Base-by-base conservation (phyloP, 2,113 vertebrate genomes). In the Candoia aspera region DNA sequence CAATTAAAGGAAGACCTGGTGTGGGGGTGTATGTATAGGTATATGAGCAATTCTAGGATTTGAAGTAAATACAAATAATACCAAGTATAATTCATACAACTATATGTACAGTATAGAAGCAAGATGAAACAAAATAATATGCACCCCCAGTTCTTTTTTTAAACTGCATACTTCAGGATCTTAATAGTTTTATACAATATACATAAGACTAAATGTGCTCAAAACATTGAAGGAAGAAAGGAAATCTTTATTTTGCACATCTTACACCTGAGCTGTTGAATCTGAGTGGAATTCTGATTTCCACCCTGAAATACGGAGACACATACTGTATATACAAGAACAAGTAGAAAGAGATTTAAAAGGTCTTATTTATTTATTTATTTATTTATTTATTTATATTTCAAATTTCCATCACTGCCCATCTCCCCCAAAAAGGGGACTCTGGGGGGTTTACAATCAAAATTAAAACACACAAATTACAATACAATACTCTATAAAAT, bases 341-440 rank as follows among this genome's bases (percentile, higher is more conserved):
- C 26, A 53, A 60, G 29, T 53, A 13, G 84, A 91, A 95, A 94
- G 62, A 0, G 91, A 93, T 6, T 92, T 92, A 96, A 93, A 57
- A 26, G 79, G 95, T 90, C 13, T 87, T 54, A 11, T 90, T 92
- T 91, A 33, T 91, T n/a, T n/a, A n/a, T n/a, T n/a, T n/a, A n/a
- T n/a, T n/a, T n/a, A n/a, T n/a, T n/a, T n/a, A n/a, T n/a, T n/a
- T n/a, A n/a, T n/a, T n/a, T n/a, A n/a, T n/a, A n/a, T n/a, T n/a
- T n/a, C n/a, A n/a, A n/a, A n/a, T n/a, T n/a, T n/a, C n/a, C n/a
- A n/a, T n/a, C n/a, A n/a, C n/a, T n/a, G n/a, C n/a, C n/a, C n/a
- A n/a, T n/a, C n/a, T n/a, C n/a, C n/a, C n/a, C n/a, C n/a, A n/a
- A n/a, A n/a, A n/a, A n/a, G n/a, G n/a, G n/a, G n/a, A n/a, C n/a